Conservation (phyloP, 1,140 invertebrate species). For the Heliconius nattereri region DNA sequence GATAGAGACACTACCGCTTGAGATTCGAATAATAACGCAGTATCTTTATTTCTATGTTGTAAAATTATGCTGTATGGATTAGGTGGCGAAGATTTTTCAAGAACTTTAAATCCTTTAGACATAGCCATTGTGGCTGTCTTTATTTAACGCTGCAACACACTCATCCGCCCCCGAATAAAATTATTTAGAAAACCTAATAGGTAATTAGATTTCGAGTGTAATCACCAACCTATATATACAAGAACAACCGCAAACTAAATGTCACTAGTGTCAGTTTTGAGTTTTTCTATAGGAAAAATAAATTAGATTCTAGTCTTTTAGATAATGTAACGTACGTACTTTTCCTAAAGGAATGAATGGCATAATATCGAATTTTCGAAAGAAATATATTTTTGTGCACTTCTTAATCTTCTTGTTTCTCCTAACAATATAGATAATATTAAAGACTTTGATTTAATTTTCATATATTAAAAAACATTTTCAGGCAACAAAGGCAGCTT, state of each 20-base stretch:
- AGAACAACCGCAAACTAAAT: slow-evolving; percentile 15
- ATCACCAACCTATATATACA: slow-evolving; percentile 1
- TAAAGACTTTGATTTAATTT: too few species aligned
- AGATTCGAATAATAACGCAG: slow-evolving; percentile 94
- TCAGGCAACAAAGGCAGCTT: too few species aligned
- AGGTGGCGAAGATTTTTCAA: slow-evolving; percentile 91
- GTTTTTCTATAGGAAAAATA: slow-evolving; percentile 1
- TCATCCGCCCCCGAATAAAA: slow-evolving; percentile 37
- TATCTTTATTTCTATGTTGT: slow-evolving; percentile 92
- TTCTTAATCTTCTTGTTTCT: too few species aligned
- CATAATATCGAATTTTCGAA: too few species aligned
- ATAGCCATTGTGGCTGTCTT: slow-evolving; percentile 88
- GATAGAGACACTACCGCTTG: slow-evolving; percentile 92
- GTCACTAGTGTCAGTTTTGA: slow-evolving; percentile 20
- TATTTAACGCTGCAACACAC: slow-evolving; percentile 20
- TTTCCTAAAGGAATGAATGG: too few species aligned
- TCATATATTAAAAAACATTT: too few species aligned
- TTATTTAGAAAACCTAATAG: slow-evolving; percentile 19
- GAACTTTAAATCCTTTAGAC: slow-evolving; percentile 94
- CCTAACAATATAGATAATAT: too few species aligned
- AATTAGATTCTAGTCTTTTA: slow-evolving; percentile 6
- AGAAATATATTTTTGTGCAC: too few species aligned
- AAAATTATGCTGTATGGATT: slow-evolving; percentile 94
- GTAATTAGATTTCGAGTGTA: slow-evolving; percentile 26
- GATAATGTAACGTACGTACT: not conserved